phyloP scores from a whole-genome alignment of 2,113 vertebrate genomes.

The Setophaga petechia region DNA sequence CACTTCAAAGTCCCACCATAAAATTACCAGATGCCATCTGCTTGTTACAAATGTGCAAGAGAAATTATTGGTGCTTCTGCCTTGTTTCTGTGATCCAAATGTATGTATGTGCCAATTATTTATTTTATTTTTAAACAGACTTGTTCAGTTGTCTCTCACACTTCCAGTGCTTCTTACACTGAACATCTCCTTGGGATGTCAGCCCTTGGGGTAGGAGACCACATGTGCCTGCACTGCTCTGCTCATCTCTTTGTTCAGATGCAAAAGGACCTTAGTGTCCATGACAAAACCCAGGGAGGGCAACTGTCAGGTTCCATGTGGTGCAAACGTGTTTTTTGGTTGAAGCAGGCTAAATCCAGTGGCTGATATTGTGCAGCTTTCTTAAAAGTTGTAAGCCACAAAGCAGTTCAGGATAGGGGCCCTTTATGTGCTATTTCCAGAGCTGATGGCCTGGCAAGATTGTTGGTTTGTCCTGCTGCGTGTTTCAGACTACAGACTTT shows the following conservation, averaged over 20 bases:
- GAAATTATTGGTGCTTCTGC: conserved; percentile 21
- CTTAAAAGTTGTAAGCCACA: background rate
- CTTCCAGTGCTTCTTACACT: background rate
- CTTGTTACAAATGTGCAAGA: background rate
- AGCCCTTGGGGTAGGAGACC: background rate
- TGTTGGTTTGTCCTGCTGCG: background rate
- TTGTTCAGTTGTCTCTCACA: background rate
- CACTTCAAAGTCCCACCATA: conserved; percentile 37
- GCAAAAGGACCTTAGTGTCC: background rate
- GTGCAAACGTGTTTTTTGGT: conserved; percentile 30
- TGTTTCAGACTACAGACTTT: background rate
- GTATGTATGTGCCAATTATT: background rate
- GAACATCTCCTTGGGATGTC: background rate
- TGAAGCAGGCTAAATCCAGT: conserved; percentile 28
- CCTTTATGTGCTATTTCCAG: conserved; percentile 18
- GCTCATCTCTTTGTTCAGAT: background rate
- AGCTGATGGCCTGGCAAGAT: background rate
- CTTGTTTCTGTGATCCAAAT: conserved; percentile 50
- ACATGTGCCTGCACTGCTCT: background rate
- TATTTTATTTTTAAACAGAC: conserved; percentile 40
- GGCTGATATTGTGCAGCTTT: conserved; percentile 1
- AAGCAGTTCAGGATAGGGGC: background rate
- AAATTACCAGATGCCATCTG: conserved; percentile 28
- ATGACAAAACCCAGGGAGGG: conserved; percentile 42
- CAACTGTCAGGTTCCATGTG: conserved; percentile 50